Percentiles rank a stretch among this genome's conserved stretches.
Conservation (phyloP, 2,797 vertebrate genomes). For the Lemur catta region DNA sequence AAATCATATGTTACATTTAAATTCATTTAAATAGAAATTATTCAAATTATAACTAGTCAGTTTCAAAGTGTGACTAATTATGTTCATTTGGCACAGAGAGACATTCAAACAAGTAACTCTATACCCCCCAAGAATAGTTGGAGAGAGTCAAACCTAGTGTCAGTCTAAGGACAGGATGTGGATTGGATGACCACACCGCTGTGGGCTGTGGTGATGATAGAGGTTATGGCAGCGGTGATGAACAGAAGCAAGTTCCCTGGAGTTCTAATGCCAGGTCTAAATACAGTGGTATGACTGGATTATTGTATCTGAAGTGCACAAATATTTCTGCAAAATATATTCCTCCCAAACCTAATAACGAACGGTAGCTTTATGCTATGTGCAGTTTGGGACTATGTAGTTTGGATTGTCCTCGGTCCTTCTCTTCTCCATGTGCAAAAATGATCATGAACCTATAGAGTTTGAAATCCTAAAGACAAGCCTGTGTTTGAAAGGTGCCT, state of each 20-base stretch:
- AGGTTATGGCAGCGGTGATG: fast-evolving
- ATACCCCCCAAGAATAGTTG: neutral
- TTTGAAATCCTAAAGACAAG: neutral
- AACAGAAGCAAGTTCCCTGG: neutral
- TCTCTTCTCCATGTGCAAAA: neutral
- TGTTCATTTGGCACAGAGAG: neutral
- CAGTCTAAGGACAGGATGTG: neutral
- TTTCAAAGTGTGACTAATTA: neutral
- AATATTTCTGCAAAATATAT: neutral
- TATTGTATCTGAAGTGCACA: neutral
- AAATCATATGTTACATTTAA: neutral
- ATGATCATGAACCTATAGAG: neutral
- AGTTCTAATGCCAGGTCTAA: fast-evolving
- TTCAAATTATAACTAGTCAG: neutral
- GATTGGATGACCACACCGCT: fast-evolving
- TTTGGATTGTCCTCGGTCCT: neutral
- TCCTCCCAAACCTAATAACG: neutral
- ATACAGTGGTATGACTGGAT: neutral
- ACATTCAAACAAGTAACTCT: neutral
- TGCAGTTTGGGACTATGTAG: fast-evolving
- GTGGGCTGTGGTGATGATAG: fast-evolving
- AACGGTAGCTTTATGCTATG: neutral
- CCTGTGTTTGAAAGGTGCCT: neutral
- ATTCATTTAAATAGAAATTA: neutral
- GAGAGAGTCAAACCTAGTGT: neutral